Conservation (phyloP, 2,113 vertebrate species). For the Petrocephalus zakoni region DNA sequence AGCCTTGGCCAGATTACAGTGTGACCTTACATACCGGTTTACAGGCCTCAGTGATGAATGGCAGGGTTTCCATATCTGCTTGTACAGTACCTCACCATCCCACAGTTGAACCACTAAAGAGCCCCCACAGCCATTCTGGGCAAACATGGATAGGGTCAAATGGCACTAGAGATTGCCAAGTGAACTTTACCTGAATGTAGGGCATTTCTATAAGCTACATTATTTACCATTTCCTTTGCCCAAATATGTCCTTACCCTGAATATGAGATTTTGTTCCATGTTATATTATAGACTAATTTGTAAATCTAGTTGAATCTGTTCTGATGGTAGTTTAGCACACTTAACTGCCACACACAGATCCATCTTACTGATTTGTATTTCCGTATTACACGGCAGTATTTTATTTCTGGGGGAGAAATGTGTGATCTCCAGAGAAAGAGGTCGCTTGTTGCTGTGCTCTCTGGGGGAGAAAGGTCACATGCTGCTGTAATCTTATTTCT, state of each 20-base stretch:
- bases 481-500: background rate
- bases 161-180: background rate
- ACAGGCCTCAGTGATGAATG: background rate
- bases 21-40: too few species aligned
- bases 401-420: background rate
- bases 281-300: background rate
- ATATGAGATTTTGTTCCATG: background rate
- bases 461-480: background rate
- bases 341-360: background rate
- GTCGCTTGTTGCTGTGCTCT: background rate
- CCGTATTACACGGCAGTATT: background rate
- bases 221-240: background rate
- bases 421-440: background rate
- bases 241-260: background rate
- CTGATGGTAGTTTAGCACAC: background rate
- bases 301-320: background rate
- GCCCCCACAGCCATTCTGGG: background rate
- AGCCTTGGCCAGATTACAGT: constrained; percentile 13
- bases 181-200: background rate
- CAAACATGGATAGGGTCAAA: background rate
- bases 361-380: background rate
- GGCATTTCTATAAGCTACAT: background rate
- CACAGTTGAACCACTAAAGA: background rate
- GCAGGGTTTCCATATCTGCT: background rate
- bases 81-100: background rate